These are phyloP conservation scores for Pseudomyrmex flavicornis DNA, from an alignment of 1,140 invertebrate species.

Conservation along the genomic window DNA sequence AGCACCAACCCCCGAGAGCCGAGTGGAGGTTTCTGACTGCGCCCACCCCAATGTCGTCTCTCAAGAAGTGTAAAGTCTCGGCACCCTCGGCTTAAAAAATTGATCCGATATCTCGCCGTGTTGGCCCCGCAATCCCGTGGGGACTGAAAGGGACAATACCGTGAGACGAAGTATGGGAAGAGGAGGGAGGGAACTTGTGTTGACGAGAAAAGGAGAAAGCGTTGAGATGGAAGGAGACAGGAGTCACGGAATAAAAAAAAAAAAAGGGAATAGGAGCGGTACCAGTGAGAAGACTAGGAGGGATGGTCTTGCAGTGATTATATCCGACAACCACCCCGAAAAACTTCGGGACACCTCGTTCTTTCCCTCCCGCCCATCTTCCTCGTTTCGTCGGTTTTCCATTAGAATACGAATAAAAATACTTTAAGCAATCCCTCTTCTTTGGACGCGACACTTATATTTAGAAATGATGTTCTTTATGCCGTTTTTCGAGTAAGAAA, in stretches of 20 bases:
- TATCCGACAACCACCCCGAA: constrained; percentile 81
- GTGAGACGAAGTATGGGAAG: constrained; percentile 69
- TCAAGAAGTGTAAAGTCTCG: constrained; percentile 85
- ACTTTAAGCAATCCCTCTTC: constrained; percentile 79
- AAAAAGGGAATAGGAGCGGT: constrained; percentile 50
- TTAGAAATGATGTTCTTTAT: constrained; percentile 82
- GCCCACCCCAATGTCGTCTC: constrained; percentile 70
- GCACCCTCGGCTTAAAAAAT: constrained; percentile 84
- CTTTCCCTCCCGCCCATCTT: constrained; percentile 36
- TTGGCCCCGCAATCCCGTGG: constrained; percentile 82
- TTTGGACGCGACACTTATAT: constrained; percentile 83
- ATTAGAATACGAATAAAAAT: constrained; percentile 80
- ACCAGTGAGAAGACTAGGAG: constrained; percentile 63
- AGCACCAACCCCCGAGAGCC: constrained; percentile 61
- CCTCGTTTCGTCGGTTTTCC: constrained; percentile 59
- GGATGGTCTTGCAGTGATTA: constrained; percentile 80
- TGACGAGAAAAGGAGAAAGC: constrained; percentile 31
- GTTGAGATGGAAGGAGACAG: constrained; percentile 17
- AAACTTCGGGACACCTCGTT: constrained; percentile 75
- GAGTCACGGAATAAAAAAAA: constrained; percentile 18
- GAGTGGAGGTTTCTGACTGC: constrained; percentile 41
- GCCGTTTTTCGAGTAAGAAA: constrained; percentile 63
- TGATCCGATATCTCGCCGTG: constrained; percentile 83
- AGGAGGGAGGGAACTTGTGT: constrained; percentile 23
- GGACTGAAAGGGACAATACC: constrained; percentile 84